phyloP scores from a whole-genome alignment of 2,888 invertebrate species.

The Ferdinandea cuprea region DNA sequence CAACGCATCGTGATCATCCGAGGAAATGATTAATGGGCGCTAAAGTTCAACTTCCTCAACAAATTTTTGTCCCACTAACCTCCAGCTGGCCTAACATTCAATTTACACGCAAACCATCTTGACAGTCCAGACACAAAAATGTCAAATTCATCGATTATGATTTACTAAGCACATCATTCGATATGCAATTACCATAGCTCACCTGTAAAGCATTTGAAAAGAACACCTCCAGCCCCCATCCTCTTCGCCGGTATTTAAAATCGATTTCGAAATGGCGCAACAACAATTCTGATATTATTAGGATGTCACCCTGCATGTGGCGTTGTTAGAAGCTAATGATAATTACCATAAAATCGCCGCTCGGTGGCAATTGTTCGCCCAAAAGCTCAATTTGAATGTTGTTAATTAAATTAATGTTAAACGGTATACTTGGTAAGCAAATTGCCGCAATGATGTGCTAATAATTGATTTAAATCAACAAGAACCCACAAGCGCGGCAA shows the following conservation, averaged over 20 bases:
- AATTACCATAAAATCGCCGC: conserved; percentile 38
- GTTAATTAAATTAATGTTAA: conserved; percentile 57
- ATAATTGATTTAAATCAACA: conserved; percentile 61
- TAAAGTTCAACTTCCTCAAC: conserved; percentile 74
- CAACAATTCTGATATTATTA: conserved; percentile 57
- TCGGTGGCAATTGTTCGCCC: conserved; percentile 53
- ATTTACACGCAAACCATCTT: conserved; percentile 63
- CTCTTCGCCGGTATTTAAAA: neutral
- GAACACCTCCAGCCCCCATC: neutral
- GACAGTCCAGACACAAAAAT: conserved; percentile 53
- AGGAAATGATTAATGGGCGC: conserved; percentile 60
- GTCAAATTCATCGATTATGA: conserved; percentile 58
- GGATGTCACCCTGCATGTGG: conserved; percentile 69
- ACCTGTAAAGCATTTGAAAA: conserved; percentile 21
- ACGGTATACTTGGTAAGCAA: conserved; percentile 50
- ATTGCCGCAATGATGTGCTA: conserved; percentile 55
- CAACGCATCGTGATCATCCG: conserved; percentile 36
- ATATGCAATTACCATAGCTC: conserved; percentile 68
- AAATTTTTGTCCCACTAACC: conserved; percentile 68
- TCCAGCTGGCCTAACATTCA: conserved; percentile 69
- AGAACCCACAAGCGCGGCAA: conserved; percentile 14
- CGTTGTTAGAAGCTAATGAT: conserved; percentile 57
- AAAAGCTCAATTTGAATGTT: conserved; percentile 45
- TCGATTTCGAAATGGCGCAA: conserved; percentile 46
- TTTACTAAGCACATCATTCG: conserved; percentile 67